A percentile compares a stretch with the other conserved stretches of the same genome.
Conservation (phyloP, 2,888 invertebrate genomes). For the Ophioninae sp. region DNA sequence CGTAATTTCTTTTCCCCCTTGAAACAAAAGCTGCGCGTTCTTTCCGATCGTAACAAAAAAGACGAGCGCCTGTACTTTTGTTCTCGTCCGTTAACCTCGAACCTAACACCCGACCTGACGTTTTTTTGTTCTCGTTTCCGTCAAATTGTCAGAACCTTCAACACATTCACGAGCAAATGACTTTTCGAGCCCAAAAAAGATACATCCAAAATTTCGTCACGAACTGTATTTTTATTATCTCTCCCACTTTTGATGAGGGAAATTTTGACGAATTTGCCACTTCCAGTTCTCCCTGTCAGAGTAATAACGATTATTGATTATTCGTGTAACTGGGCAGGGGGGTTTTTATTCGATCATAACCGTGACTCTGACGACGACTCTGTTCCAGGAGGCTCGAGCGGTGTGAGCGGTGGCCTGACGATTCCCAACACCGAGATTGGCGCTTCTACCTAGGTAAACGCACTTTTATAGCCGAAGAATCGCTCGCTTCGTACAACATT, state of each 20-base stretch:
- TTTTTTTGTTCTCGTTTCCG: not conserved
- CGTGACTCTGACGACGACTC: not conserved
- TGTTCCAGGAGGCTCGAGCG: not conserved
- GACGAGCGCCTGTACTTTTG: not conserved
- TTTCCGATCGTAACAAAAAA: not conserved
- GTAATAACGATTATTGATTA: not conserved
- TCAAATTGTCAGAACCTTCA: not conserved
- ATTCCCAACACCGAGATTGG: not conserved
- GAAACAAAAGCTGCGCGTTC: not conserved
- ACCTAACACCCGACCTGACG: not conserved
- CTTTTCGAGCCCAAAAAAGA: not conserved
- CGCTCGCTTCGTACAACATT: too few relatives aligned
- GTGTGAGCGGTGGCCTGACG: not conserved
- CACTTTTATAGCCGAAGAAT: not conserved
- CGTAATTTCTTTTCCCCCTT: not conserved
- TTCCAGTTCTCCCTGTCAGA: not conserved
- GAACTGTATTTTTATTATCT: not conserved
- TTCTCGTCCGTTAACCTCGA: slow-evolving; percentile 12
- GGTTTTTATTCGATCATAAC: not conserved
- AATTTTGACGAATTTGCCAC: not conserved
- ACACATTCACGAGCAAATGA: not conserved
- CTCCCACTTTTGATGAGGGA: not conserved
- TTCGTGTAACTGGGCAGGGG: not conserved
- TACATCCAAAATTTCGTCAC: not conserved
- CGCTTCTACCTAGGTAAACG: not conserved